Evolutionary conservation across 2,113 vertebrate species (phyloP).

Genomic region (Lophochroa leadbeateri): DNA sequence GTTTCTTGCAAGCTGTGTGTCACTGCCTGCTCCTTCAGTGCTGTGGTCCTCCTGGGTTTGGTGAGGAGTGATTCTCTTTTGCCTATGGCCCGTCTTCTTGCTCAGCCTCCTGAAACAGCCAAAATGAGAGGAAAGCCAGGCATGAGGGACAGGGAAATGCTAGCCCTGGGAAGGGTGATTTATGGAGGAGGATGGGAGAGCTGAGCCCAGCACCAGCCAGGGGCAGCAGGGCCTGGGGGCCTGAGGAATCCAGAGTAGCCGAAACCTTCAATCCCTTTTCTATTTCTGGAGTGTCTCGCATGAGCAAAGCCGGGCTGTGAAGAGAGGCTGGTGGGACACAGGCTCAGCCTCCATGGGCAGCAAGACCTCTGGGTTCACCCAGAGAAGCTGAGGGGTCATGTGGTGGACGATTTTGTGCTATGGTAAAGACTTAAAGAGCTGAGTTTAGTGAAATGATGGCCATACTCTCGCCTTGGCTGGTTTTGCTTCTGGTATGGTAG

Average conservation of each 20-base stretch:
- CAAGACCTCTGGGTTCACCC: neutral
- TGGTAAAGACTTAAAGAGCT: neutral
- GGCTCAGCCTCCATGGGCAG: neutral
- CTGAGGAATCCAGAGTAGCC: constrained; percentile 30
- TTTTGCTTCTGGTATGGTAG: neutral
- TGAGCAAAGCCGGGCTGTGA: neutral
- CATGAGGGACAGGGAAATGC: neutral
- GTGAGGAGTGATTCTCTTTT: neutral
- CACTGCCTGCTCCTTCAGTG: neutral
- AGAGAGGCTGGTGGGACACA: neutral
- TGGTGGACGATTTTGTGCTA: neutral
- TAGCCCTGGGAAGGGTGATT: neutral
- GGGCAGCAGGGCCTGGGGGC: neutral
- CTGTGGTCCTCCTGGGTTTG: neutral
- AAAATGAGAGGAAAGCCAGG: neutral
- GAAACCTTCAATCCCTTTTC: constrained; percentile 33
- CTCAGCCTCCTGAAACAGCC: neutral
- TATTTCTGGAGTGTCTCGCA: constrained; percentile 56
- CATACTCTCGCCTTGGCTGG: neutral
- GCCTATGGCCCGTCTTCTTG: accelerated
- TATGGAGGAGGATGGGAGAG: neutral
- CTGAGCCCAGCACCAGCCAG: neutral
- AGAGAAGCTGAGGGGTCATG: neutral
- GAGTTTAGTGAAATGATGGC: neutral
- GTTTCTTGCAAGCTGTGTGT: neutral